Conservation (phyloP, 2,888 invertebrate species). For the Physocephala rufipes region DNA sequence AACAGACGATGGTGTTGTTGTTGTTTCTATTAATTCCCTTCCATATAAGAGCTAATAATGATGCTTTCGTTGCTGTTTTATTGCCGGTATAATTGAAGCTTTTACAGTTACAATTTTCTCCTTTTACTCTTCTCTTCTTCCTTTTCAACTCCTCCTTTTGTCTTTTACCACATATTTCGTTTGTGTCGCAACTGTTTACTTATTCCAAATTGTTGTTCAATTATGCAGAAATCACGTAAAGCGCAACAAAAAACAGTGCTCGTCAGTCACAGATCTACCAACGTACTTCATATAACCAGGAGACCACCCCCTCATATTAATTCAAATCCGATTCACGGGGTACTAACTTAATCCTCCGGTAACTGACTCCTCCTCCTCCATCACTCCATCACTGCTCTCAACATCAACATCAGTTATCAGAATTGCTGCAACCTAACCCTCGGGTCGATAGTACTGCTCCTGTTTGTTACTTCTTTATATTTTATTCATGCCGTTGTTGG, state of each 20-base stretch:
- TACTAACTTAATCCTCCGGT: slow-evolving; percentile 24
- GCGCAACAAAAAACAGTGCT: slow-evolving; percentile 28
- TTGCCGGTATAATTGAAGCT: not conserved
- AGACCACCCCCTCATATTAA: slow-evolving; percentile 28
- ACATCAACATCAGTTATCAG: too few relatives aligned
- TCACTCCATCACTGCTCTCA: not conserved
- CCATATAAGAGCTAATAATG: too few relatives aligned
- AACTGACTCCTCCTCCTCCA: not conserved
- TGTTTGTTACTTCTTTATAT: slow-evolving; percentile 1
- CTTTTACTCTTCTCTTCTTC: not conserved
- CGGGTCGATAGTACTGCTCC: not conserved
- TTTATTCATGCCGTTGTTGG: not conserved
- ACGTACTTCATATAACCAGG: slow-evolving; percentile 34
- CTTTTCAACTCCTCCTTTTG: not conserved
- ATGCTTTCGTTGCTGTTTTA: not conserved
- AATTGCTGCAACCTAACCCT: too few relatives aligned
- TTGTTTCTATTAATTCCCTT: too few relatives aligned
- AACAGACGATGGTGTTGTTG: too few relatives aligned
- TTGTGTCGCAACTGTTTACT: slow-evolving; percentile 19
- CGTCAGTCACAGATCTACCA: not conserved
- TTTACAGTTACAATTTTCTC: not conserved
- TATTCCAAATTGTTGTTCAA: slow-evolving; percentile 35
- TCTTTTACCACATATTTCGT: not conserved
- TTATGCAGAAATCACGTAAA: slow-evolving; percentile 49
- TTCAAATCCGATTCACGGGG: slow-evolving; percentile 12